These are phyloP conservation scores for Ceyx erithaca DNA, from an alignment of 2,797 vertebrate genomes.

Conservation along the genomic window DNA sequence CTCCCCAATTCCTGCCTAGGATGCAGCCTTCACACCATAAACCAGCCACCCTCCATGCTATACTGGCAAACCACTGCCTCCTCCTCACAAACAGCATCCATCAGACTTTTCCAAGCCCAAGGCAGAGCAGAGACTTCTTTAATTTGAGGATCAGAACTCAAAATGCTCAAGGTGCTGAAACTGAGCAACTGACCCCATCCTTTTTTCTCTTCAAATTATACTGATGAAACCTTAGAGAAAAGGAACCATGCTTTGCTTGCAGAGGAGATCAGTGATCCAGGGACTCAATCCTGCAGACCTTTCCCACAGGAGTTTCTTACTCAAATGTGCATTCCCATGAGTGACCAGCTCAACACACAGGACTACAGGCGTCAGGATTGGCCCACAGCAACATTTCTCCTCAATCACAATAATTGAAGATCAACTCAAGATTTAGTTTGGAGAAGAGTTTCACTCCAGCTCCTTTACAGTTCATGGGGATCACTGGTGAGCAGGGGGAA, in stretches of 20 bases:
- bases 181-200: not conserved
- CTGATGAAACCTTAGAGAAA: not conserved
- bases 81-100: not conserved
- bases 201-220: not conserved
- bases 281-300: not conserved
- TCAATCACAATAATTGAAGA: not conserved
- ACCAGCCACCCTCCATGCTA: not conserved
- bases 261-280: not conserved
- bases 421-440: constrained; percentile 6
- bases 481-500: not conserved
- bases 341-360: constrained; percentile 22
- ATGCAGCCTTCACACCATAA: not conserved
- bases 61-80: not conserved
- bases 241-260: constrained; percentile 11
- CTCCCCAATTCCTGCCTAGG: constrained; percentile 54
- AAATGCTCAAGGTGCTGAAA: not conserved
- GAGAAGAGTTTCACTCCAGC: not conserved
- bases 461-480: not conserved
- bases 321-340: constrained; percentile 7
- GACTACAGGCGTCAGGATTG: not conserved
- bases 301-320: not conserved
- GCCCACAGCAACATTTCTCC: not conserved
- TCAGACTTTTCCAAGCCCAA: not conserved
- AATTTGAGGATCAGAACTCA: constrained; percentile 12
- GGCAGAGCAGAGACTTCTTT: constrained; percentile 2